Conservation (phyloP, 2,113 vertebrate genomes). For the Siniperca chuatsi region DNA sequence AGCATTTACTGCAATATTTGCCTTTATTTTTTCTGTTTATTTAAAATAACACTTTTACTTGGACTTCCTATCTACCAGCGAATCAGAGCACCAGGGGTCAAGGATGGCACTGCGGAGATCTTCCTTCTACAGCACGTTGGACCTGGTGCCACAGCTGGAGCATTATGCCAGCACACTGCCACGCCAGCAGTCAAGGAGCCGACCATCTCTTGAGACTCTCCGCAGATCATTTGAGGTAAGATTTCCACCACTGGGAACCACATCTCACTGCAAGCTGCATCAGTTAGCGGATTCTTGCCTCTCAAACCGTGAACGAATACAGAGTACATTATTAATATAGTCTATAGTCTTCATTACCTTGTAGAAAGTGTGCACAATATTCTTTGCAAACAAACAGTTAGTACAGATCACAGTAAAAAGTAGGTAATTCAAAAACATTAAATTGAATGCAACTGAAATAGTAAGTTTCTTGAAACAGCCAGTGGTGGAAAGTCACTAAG, state of each 20-base stretch:
- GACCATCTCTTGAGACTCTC: constrained; percentile 78
- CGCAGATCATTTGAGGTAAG: constrained; percentile 70
- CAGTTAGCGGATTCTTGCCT: neutral
- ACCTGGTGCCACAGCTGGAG: constrained; percentile 73
- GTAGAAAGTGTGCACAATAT: too few species aligned
- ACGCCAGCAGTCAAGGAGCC: constrained; percentile 35
- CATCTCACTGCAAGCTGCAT: neutral
- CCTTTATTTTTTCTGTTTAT: neutral
- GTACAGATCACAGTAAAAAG: too few species aligned
- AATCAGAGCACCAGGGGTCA: constrained; percentile 41
- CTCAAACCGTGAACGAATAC: too few species aligned
- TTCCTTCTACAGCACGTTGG: constrained; percentile 80
- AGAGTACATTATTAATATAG: too few species aligned
- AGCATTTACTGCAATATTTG: neutral
- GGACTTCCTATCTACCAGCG: neutral
- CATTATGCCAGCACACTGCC: constrained; percentile 71
- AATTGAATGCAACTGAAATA: too few species aligned
- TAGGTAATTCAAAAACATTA: too few species aligned
- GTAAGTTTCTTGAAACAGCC: too few species aligned
- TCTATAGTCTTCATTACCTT: too few species aligned
- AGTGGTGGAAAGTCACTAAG: too few species aligned
- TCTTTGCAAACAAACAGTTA: too few species aligned
- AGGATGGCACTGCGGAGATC: constrained; percentile 58
- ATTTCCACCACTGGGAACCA: neutral
- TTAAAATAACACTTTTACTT: neutral